phyloP scores from a whole-genome alignment of 2,113 vertebrate species.

The Muscicapa adusta region DNA sequence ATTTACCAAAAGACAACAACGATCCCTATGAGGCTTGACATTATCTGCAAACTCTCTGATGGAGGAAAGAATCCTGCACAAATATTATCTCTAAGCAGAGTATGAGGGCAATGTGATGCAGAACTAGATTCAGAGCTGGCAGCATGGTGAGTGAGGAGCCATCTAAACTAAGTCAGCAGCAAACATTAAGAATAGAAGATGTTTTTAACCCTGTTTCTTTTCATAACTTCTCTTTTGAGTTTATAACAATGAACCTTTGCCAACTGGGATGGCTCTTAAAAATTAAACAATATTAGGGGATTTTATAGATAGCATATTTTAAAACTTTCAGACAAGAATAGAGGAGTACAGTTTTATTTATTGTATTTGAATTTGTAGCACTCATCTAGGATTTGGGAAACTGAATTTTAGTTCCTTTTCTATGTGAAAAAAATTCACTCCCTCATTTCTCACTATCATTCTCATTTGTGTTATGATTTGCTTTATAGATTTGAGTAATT shows the following conservation, averaged over 20 bases:
- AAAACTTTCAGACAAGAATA: neutral
- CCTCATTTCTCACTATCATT: neutral
- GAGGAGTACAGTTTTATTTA: neutral
- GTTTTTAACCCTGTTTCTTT: neutral
- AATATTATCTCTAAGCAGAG: neutral
- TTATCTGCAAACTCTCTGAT: neutral
- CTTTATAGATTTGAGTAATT: neutral
- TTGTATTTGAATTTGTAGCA: neutral
- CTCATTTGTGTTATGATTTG: neutral
- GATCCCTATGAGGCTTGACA: neutral
- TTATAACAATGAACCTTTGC: neutral
- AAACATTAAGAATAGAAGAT: neutral
- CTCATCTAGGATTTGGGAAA: neutral
- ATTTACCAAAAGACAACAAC: neutral
- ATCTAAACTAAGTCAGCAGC: neutral
- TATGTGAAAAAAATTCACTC: neutral
- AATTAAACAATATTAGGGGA: rapidly evolving
- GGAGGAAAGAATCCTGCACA: neutral
- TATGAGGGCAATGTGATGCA: neutral
- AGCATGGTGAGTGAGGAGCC: neutral
- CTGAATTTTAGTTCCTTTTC: neutral
- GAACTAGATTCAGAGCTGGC: neutral
- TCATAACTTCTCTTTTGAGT: neutral
- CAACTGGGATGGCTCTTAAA: neutral
- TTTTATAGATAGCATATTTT: neutral